phyloP scores from a whole-genome alignment of 1,140 invertebrate genomes.

The Cydia fagiglandana region DNA sequence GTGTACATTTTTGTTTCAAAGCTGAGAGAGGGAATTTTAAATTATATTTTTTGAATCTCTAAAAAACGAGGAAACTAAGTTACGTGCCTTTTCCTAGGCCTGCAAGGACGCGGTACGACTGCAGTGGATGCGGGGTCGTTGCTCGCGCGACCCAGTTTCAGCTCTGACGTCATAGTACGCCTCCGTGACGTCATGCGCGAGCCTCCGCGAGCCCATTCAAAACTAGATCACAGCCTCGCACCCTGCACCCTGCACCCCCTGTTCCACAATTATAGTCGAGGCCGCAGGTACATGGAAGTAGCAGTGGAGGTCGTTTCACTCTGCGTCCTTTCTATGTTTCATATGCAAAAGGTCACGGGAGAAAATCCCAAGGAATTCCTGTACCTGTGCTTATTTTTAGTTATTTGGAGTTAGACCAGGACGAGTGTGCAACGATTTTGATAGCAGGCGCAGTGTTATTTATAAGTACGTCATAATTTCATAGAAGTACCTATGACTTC shows the following conservation, averaged over 20 bases:
- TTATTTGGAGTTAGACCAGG: neutral
- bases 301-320: conserved; percentile 61
- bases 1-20: no score
- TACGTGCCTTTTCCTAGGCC: conserved; percentile 32
- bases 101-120: conserved; percentile 55
- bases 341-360: conserved; percentile 48
- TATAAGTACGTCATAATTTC: no score
- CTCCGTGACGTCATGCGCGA: conserved; percentile 70
- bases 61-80: conserved; percentile 2
- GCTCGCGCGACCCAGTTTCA: conserved; percentile 70
- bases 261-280: conserved; percentile 54
- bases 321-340: conserved; percentile 52
- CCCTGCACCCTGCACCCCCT: conserved; percentile 45
- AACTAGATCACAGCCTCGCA: conserved; percentile 67
- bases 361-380: neutral
- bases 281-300: conserved; percentile 49
- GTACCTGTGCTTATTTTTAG: neutral
- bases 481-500: no score
- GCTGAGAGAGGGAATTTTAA: no score
- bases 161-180: conserved; percentile 72
- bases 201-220: conserved; percentile 71
- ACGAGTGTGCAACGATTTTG: no score
- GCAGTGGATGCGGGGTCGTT: conserved; percentile 60
- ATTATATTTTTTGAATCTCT: neutral
- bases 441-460: no score